These are phyloP conservation scores for Chrysolina haemoptera DNA, from an alignment of 2,888 invertebrate genomes.

Conservation along the genomic window DNA sequence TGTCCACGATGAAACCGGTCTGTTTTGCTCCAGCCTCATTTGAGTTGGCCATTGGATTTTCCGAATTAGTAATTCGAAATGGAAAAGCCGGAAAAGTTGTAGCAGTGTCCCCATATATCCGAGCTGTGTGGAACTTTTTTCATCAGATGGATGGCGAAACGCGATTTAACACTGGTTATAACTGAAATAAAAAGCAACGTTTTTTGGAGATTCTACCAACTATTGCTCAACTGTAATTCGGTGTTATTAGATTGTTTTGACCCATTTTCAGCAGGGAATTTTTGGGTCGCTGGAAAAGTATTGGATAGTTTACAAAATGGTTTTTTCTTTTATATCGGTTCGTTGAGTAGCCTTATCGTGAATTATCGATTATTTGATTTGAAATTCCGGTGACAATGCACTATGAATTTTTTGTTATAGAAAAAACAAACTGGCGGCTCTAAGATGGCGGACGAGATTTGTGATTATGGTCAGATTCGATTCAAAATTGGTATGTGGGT, in stretches of 20 bases:
- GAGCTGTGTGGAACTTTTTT: neutral
- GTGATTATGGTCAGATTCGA: too few relatives aligned
- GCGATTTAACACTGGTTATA: constrained; percentile 9
- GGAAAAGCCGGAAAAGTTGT: neutral
- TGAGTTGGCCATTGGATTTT: neutral
- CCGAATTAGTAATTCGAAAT: constrained; percentile 9
- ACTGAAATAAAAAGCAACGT: neutral
- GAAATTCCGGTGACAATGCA: too few relatives aligned
- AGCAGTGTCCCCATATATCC: neutral
- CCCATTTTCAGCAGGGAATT: neutral
- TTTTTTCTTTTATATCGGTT: neutral
- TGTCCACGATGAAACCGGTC: constrained; percentile 30
- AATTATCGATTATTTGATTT: too few relatives aligned
- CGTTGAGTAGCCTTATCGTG: neutral
- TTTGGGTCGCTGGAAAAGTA: neutral
- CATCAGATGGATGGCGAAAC: neutral
- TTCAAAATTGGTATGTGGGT: too few relatives aligned
- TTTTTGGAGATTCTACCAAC: neutral
- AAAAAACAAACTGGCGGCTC: too few relatives aligned
- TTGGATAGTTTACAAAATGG: neutral
- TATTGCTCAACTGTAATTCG: neutral
- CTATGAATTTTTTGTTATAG: too few relatives aligned
- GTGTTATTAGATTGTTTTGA: neutral
- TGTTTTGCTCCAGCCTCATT: constrained; percentile 15
- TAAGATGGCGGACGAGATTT: too few relatives aligned